Base-by-base conservation (phyloP, 2,797 vertebrate species). In the Scarus forsteni region DNA sequence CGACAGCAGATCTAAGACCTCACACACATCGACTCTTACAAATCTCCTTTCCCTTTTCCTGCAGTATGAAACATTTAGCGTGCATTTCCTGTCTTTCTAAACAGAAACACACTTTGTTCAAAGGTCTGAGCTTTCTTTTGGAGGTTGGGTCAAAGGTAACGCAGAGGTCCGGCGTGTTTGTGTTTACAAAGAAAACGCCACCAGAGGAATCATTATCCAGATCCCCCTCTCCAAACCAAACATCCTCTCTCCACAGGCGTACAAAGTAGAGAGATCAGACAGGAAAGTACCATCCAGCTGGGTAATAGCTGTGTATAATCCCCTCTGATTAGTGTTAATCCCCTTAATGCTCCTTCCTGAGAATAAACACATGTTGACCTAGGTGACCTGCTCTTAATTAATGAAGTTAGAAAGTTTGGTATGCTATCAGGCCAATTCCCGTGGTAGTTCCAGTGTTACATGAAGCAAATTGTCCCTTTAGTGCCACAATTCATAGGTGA, bases 261-360 rank as follows among this genome's bases (percentile, higher is more conserved):
- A 73, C 74, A 84, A 79, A 87, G 84, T 85, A 74, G 59, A 52
- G 71, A 78, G 80, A 88, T 80, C 70, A 67, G 64, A 66, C 80
- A 70, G 66, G 73, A 80, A 80, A 87, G 81, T 34, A 61, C 76
- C 84, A 81, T 82, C 76, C 71, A 80, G 80, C 84, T 79, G 72
- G 68, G 66, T 85, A 90, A 90, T 81, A 81, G 83, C 73, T 75
- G 53, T 61, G 85, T 84, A 84, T 87, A 93, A 93, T 86, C 87
- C 88, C 86, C 68, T 74, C 81, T 86, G 90, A 93, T 93, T 92
- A 90, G 83, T 49, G 68, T 74, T 90, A 88, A 92, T 92, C 91
- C 87, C 75, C 48, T 81, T 88, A 86, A 86, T 90, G 83, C 72
- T 48, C 79, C 79, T 91, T 92, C 88, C 87, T 80, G 85, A 81